Conservation (phyloP, 1,140 invertebrate genomes). For the Armadillidium nasatum region DNA sequence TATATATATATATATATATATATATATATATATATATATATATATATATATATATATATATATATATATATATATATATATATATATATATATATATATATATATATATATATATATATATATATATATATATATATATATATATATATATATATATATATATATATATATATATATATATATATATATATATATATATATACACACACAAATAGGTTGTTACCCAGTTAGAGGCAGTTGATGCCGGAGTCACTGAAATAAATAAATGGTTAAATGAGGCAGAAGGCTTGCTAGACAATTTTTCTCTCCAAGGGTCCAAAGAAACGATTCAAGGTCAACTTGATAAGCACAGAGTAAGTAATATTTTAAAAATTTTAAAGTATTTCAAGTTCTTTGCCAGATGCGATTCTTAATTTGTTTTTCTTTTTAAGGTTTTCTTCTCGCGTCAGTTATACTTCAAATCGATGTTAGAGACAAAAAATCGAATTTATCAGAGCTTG, state of each 20-base stretch:
- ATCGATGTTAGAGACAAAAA: slow-evolving; percentile 89
- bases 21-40: no score
- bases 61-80: no score
- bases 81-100: not conserved
- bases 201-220: slow-evolving; percentile 72
- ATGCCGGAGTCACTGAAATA: slow-evolving; percentile 79
- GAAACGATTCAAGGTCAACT: slow-evolving; percentile 68
- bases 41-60: no score
- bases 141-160: slow-evolving; percentile 20
- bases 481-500: slow-evolving; percentile 87
- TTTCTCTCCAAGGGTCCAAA: slow-evolving; percentile 63
- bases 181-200: slow-evolving; percentile 6
- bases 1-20: no score
- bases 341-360: slow-evolving; percentile 67
- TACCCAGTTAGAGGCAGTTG: slow-evolving; percentile 83
- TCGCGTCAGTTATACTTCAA: slow-evolving; percentile 82
- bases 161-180: slow-evolving; percentile 17
- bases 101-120: not conserved
- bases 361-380: no score
- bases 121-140: slow-evolving; percentile 8
- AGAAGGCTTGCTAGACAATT: slow-evolving; percentile 62
- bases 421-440: slow-evolving; percentile 64
- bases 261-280: slow-evolving; percentile 77
- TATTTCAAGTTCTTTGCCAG: no score
- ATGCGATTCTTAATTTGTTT: slow-evolving; percentile 25